Conservation (phyloP, 2,797 vertebrate genomes). For the Margarornis squamiger region DNA sequence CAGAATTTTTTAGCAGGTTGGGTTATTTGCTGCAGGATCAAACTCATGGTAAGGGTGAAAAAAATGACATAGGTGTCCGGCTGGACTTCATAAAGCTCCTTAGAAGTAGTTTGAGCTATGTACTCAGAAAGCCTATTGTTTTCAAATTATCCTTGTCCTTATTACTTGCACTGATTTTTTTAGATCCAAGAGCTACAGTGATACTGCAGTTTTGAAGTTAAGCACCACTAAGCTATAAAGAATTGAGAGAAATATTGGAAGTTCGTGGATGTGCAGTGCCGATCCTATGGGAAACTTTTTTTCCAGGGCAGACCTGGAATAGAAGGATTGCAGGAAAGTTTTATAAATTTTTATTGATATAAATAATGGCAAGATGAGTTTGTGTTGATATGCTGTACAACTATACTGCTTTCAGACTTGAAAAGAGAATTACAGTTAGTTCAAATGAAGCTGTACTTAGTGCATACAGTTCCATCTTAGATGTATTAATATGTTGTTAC, state of each 20-base stretch:
- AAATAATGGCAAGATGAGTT: not conserved
- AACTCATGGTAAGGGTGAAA: not conserved
- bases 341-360: not conserved
- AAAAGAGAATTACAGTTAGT: not conserved
- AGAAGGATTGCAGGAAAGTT: not conserved
- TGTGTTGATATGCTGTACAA: not conserved
- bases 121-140: not conserved
- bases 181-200: not conserved
- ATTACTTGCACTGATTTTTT: not conserved
- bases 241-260: not conserved
- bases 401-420: not conserved
- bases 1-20: not conserved
- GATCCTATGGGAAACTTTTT: not conserved
- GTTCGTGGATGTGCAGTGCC: not conserved
- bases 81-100: not conserved
- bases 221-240: not conserved
- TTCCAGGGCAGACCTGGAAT: not conserved
- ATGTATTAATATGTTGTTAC: not conserved
- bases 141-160: not conserved
- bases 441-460: not conserved
- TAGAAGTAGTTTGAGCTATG: not conserved
- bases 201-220: not conserved
- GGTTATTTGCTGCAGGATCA: not conserved
- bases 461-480: not conserved
- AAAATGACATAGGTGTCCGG: not conserved